Evolutionary conservation across 2,888 invertebrate genomes (phyloP), one percentile per base, ranked within the genome.

Genomic region (Zaprionus lineosus): DNA sequence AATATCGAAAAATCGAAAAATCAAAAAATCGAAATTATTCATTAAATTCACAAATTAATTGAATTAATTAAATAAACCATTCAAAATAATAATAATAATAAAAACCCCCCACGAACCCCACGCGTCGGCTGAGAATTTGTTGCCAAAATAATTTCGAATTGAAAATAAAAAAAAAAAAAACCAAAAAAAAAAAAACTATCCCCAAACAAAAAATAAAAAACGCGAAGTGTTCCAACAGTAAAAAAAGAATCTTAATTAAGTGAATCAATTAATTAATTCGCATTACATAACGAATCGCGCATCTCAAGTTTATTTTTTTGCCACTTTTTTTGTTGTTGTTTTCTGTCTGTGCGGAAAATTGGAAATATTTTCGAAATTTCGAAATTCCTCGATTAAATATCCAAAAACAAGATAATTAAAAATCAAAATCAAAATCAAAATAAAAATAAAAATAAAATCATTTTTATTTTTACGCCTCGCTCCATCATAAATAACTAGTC

Each of bases 221-320:
- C n/a, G n/a, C n/a, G 76, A 76, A 76, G 76, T 56, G 73, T 79
- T 70, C 70, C 64, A 55, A 64, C 28, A 19, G 28, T n/a, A 37
- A 9, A 21, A 36, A 11, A 43, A 60, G 40, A 33, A 36, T 57
- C 44, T 53, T 21, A 50, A 59, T 63, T 50, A 59, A 73, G 48
- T 68, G 58, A 29, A 52, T 68, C 55, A 71, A 73, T 68, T 68
- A 68, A 74, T 58, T 69, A 48, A 55, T 48, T 59, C 29, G 21
- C 37, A 59, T 72, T 74, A 46, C 74, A 74, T 74, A 72, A 74
- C 65, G 26, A 12, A n/a, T n/a, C n/a, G n/a, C n/a, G n/a, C n/a
- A n/a, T n/a, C n/a, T 36, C 15, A 24, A 6, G 24, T 4, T 24
- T 24, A 4, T 24, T 1, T 24, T 7, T 7, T 1, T 24, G 24